Conservation (phyloP, 2,797 vertebrate genomes). For the Ispidina lecontei region DNA sequence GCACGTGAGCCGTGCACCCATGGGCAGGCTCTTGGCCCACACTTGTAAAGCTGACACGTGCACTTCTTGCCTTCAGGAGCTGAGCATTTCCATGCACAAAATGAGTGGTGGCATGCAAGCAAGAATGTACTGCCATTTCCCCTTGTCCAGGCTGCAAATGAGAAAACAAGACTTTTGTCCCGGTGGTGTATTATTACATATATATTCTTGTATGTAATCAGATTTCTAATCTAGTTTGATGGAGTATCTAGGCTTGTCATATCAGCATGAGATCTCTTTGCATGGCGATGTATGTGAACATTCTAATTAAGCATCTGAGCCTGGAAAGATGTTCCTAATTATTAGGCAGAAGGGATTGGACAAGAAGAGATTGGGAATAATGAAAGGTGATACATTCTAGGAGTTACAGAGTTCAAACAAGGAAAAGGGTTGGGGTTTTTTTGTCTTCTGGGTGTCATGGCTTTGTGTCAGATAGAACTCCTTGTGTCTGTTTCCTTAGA, state of each 20-base stretch:
- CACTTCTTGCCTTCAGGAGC: not conserved
- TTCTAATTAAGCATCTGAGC: not conserved
- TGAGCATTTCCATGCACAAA: not conserved
- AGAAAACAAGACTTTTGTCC: not conserved
- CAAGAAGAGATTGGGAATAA: not conserved
- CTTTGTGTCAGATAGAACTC: not conserved
- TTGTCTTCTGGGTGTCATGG: not conserved
- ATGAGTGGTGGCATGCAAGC: not conserved
- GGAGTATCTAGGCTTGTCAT: not conserved
- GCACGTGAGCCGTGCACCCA: rapidly evolving
- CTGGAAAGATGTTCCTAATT: not conserved
- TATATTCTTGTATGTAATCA: not conserved
- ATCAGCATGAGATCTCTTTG: not conserved
- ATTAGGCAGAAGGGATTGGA: not conserved
- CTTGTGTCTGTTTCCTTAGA: not conserved
- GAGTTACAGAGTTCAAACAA: not conserved
- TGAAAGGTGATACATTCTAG: not conserved
- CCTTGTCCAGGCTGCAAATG: not conserved
- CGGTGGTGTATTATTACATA: not conserved
- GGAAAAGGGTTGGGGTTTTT: not conserved
- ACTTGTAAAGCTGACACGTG: not conserved
- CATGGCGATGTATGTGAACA: rapidly evolving
- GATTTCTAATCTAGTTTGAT: not conserved
- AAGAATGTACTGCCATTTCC: not conserved
- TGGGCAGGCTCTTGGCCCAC: not conserved